Percentiles rank a stretch among this genome's conserved stretches.
Conservation (phyloP, 2,113 vertebrate genomes). For the Microtus richardsoni region DNA sequence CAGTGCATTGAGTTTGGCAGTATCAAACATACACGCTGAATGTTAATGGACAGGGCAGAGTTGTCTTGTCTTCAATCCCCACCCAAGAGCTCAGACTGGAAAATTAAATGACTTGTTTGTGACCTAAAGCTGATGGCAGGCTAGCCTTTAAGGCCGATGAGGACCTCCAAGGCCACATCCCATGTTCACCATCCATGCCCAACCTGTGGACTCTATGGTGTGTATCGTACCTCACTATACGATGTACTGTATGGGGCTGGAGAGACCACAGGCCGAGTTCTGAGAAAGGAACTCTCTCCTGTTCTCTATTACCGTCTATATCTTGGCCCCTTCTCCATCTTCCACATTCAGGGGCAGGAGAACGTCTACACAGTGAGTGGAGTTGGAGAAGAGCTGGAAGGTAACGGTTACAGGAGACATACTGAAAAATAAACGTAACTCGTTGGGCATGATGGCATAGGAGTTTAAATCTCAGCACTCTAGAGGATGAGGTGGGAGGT, state of each 20-base stretch:
- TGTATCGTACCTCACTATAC: too few relatives aligned
- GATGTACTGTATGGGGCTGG: too few relatives aligned
- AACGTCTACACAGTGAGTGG: not conserved
- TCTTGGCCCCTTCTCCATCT: not conserved
- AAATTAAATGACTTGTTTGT: not conserved
- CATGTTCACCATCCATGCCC: not conserved
- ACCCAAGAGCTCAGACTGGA: not conserved
- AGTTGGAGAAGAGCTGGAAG: not conserved
- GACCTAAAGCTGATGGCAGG: not conserved
- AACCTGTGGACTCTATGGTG: too few relatives aligned
- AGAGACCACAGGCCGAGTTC: not conserved
- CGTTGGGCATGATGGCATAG: accelerated
- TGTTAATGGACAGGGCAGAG: not conserved
- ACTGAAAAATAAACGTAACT: not conserved
- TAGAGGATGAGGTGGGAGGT: not conserved
- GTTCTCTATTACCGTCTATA: not conserved
- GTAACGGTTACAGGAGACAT: not conserved
- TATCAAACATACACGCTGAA: not conserved
- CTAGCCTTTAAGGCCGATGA: not conserved
- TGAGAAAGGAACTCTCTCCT: not conserved
- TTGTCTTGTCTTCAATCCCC: not conserved
- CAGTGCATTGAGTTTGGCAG: not conserved
- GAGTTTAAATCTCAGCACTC: not conserved
- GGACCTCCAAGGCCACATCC: too few relatives aligned
- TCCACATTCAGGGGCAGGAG: not conserved